Conservation (phyloP, 2,797 vertebrate genomes). For the Labroides dimidiatus region DNA sequence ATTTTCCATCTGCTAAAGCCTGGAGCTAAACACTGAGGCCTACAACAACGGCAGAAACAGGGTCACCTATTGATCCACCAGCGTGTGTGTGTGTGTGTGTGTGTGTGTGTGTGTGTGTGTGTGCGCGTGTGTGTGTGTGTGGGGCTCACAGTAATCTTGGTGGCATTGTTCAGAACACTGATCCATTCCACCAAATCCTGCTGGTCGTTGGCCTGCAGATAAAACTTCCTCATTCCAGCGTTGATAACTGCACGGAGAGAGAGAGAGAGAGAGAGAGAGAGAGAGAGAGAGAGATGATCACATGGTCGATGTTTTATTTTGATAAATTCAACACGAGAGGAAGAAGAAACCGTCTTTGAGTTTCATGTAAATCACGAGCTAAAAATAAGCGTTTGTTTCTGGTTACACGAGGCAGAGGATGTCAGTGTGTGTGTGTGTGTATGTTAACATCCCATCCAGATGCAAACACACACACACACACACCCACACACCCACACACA, state of each 20-base stretch:
- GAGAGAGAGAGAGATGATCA: no score
- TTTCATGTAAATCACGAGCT: constrained; percentile 34
- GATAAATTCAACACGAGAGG: background rate
- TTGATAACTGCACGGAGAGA: constrained; percentile 88
- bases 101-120: constrained; percentile 23
- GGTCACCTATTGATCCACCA: constrained; percentile 49
- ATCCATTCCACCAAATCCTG: constrained; percentile 98
- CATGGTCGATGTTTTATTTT: background rate
- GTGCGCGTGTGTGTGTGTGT: constrained; percentile 22
- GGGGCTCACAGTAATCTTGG: constrained; percentile 95
- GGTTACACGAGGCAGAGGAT: constrained; percentile 41
- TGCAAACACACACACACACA: constrained; percentile 24
- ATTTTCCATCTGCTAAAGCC: constrained; percentile 56
- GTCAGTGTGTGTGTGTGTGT: constrained; percentile 20
- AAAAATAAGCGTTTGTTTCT: constrained; percentile 57
- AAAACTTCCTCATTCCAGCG: constrained; percentile 96
- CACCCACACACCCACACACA: constrained; percentile 18
- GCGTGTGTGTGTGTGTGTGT: constrained; percentile 33
- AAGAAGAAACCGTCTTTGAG: constrained; percentile 1
- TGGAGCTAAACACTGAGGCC: constrained; percentile 32
- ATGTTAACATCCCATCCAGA: constrained; percentile 38
- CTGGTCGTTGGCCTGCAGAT: constrained; percentile 97
- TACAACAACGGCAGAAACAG: constrained; percentile 29
- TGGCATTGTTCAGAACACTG: constrained; percentile 95
- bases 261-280: no score